Base-by-base conservation (phyloP, 2,797 vertebrate genomes). In the Typhlichthys eigenmanni region DNA sequence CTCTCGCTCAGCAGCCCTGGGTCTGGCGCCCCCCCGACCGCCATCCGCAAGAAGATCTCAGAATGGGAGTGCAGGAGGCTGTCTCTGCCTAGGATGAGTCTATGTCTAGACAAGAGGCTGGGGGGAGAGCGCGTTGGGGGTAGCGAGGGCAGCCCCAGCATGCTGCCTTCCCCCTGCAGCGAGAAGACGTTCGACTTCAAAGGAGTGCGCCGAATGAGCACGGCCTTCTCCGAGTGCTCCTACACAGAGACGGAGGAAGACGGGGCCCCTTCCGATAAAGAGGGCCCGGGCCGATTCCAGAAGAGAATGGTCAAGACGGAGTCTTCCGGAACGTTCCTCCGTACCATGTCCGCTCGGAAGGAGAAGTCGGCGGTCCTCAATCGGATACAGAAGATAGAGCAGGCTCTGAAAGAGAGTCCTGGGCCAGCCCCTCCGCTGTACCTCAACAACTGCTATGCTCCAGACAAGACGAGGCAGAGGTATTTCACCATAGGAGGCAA, bases 301-400 rank as follows among this genome's bases (percentile, higher is more conserved):
- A 98, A 95, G 83, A 93, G 94, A 75, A 75, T 86, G 2, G 85
- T 90, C 71, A 94, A 95, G 86, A 86, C 87, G 0, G 96, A 98
- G 64, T 71, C 89, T 24, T 73, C 95, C 0, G 88, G 88, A 4
- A 29, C 92, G 47, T 95, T 95, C 68, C 83, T 91, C 32, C 95
- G 95, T 59, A 90, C 93, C 16, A 66, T 90, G 50, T 92, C 93
- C 0, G 63, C 79, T 66, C 93, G 95, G 74, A 98, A 96, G 78
- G 97, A 98, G 86, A 90, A 93, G 2, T 99, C 98, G 11, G 96
- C 97, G 0, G 97, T 99, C 70, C 94, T 99, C 64, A 98, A 95
- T 86, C 92, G 96, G 84, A 99, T 99, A 92, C 96, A 99, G 82
- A 98, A 98, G 87, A 99, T 99, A 0, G 98, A 99, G 83, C 95